Evolutionary conservation across 2,888 invertebrate genomes (phyloP).

Genomic region (Caenorhabditis uteleia): DNA sequence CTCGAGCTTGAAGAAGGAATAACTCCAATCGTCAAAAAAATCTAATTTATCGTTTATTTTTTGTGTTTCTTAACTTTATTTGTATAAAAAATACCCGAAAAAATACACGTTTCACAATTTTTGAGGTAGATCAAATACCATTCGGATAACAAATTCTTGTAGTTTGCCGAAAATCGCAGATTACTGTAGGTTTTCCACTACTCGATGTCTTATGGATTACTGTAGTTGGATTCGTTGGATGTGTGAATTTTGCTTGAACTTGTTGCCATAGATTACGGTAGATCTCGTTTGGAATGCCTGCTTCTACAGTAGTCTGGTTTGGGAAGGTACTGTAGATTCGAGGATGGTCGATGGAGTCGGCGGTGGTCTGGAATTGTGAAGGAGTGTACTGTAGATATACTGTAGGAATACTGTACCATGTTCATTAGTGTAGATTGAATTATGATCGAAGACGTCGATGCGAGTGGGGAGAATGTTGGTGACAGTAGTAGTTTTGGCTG

Average conservation of each 20-base stretch:
- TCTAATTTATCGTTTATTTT: background rate
- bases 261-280: constrained; percentile 26
- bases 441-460: constrained; percentile 16
- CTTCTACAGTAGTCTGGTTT: constrained; percentile 18
- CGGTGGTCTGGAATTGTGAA: constrained; percentile 5
- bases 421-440: constrained; percentile 17
- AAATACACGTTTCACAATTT: background rate
- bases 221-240: constrained; percentile 26
- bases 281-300: constrained; percentile 23
- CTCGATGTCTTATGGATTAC: constrained; percentile 4
- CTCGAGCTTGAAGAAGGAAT: constrained; percentile 27
- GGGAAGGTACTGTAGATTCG: constrained; percentile 19
- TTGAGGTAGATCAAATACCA: constrained; percentile 5
- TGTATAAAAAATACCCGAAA: background rate
- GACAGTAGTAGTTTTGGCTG: constrained; percentile 15
- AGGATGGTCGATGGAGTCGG: constrained; percentile 17
- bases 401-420: constrained; percentile 12
- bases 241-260: constrained; percentile 30
- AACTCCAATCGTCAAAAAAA: background rate
- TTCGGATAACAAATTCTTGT: constrained; percentile 12
- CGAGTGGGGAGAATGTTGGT: constrained; percentile 12
- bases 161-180: constrained; percentile 27
- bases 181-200: constrained; percentile 4
- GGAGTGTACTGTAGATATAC: background rate
- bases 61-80: background rate